Base-by-base conservation (phyloP, 2,797 vertebrate species). In the Hafferia zeledoni region DNA sequence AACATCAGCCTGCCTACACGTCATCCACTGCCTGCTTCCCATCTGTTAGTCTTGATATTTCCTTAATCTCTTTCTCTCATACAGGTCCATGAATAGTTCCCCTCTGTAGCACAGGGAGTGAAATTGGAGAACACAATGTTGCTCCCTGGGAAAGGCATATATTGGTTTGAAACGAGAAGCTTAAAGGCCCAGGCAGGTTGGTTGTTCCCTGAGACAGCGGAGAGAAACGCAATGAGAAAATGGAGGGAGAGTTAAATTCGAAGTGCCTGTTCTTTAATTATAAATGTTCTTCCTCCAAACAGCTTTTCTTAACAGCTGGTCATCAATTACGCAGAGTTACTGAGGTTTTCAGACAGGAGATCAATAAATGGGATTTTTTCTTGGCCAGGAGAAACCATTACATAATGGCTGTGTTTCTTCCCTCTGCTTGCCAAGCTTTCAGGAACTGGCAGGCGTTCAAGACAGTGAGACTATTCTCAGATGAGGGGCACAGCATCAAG, bases 281-380 rank as follows among this genome's bases (percentile, higher is more conserved):
- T 95, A 96, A 91, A 96, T 96, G 88, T 61, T 94, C 95, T 96
- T 94, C 94, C 87, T 94, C 89, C 95, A 94, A 96, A 91, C 94
- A 97, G 95, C 94, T 96, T 96, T 96, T 89, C 91, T 79, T 93
- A 97, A 93, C 94, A 95, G 95, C 91, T 95, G 94, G 91, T 82
- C 95, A 96, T 97, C 94, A 96, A 95, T 96, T 97, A 96, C 80
- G 17, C 8, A 2, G 89, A 91, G 74, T 91, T 90, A 90, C 94
- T 71, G 95, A 91, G 89, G 71, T 94, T 95, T 94, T 94, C 94
- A 94, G 94, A 95, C 91, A 94, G 92, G 83, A 94, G 94, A 96
- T 96, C 95, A 79, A 95, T 96, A 97, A 91, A 94, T 60, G 86
- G 85, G 81, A 77, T 90, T 86, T 95, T 95, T 91, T 84, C 87